Base-by-base conservation (phyloP, 2,797 vertebrate genomes). In the Astyanax mexicanus region DNA sequence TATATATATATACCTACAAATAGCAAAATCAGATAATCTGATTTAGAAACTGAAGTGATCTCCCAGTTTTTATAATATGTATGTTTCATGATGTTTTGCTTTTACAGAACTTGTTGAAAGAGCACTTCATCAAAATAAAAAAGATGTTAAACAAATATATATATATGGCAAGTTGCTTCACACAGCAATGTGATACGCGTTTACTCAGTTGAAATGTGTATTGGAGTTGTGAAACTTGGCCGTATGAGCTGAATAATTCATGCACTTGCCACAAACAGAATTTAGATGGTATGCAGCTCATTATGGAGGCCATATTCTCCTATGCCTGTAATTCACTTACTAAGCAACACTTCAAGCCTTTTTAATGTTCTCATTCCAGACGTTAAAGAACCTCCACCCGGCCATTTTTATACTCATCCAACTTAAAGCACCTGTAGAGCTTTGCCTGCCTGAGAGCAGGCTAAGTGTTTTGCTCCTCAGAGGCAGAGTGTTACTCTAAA, bases 391-490 rank as follows among this genome's bases (percentile, higher is more conserved):
- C 6, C 17, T 4, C 11, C 23, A 54, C 5, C 0, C 3, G 52
- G 23, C 0, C 10, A 54, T 54, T 54, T 21, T 54, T n/a, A 54
- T 27, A 12, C 11, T 27, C 15, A 4, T 23, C 23, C 21, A 27
- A 15, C 23, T 54, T 54, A 54, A 27, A 27, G 23, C 11, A 27
- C 52, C 52, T 54, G 25, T 15, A 27, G 52, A 27, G 27, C 0
- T 13, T 27, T 54, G 23, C 9, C 10, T 27, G 5, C 27, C 11
- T 54, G 23, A 12, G 23, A 27, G 25, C 1, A 13, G 11, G 52
- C 52, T 27, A 54, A 54, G 23, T 54, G 23, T 27, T 54, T 54
- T 54, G 52, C 52, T 52, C 49, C 49, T 11, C 49, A 52, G 19
- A 52, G 21, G 49, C 54, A 54, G 49, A 52, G 21, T 13, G 11